These are phyloP conservation scores for Polymixis flavicincta DNA, from an alignment of 2,888 invertebrate genomes.

Conservation along the genomic window DNA sequence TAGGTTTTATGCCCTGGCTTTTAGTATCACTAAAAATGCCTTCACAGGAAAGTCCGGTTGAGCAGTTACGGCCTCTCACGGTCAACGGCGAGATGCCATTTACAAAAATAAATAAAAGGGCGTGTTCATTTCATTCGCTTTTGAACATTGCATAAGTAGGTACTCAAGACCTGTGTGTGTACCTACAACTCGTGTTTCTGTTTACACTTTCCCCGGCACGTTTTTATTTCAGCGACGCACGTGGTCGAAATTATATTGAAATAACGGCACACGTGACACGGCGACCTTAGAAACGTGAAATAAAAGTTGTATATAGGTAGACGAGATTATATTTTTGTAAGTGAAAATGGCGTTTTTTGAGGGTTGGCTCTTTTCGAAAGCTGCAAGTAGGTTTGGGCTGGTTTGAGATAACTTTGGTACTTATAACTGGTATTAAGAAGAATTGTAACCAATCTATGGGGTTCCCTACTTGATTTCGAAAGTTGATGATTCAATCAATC, in stretches of 20 bases:
- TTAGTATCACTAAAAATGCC: no score
- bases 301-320: conserved; percentile 28
- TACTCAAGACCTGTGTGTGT: background rate
- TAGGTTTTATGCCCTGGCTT: no score
- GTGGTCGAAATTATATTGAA: conserved; percentile 70
- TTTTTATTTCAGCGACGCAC: conserved; percentile 68
- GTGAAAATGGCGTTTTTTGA: conserved; percentile 14
- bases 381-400: background rate
- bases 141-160: background rate
- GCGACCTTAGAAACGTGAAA: conserved; percentile 41
- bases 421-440: background rate
- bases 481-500: no score
- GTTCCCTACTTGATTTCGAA: no score
- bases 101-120: no score
- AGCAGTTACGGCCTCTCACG: no score
- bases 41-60: no score
- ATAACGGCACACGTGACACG: conserved; percentile 70
- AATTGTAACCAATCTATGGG: background rate
- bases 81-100: no score
- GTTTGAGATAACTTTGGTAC: background rate
- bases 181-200: conserved; percentile 27
- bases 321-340: conserved; percentile 16
- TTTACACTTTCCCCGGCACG: conserved; percentile 70
- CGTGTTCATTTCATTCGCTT: background rate
- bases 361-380: background rate